phyloP scores from a whole-genome alignment of 2,888 invertebrate species.

The Eilema depressum region DNA sequence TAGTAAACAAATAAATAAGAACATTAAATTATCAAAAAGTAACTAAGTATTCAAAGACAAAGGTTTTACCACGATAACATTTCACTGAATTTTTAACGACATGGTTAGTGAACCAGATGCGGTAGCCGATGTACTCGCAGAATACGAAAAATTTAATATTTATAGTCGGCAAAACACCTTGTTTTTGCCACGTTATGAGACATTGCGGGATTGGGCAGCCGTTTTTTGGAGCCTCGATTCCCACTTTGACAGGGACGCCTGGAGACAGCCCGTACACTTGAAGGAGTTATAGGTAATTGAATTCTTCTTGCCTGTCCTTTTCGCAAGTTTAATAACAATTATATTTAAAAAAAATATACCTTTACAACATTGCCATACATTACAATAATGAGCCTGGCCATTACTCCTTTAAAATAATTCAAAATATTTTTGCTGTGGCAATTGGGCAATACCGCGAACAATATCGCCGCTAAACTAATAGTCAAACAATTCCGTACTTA shows the following conservation, averaged over 20 bases:
- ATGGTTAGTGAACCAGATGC: conserved; percentile 81
- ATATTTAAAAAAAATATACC: background rate
- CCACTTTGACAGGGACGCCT: conserved; percentile 36
- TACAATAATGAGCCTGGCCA: too few relatives aligned
- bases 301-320: conserved; percentile 28
- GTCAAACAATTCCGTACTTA: conserved; percentile 1
- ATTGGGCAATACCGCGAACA: background rate
- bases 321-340: background rate
- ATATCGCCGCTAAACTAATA: background rate
- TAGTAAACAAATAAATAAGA: background rate
- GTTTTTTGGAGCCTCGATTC: conserved; percentile 31
- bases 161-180: conserved; percentile 75
- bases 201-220: conserved; percentile 59
- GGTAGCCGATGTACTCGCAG: conserved; percentile 72
- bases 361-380: background rate
- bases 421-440: background rate
- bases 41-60: conserved; percentile 67
- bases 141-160: conserved; percentile 83
- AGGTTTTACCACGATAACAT: conserved; percentile 67
- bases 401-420: background rate
- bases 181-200: conserved; percentile 74
- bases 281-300: conserved; percentile 47
- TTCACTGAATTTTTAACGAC: conserved; percentile 79
- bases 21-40: conserved; percentile 29
- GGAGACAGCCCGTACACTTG: conserved; percentile 22